Evolutionary conservation across 2,113 vertebrate species (phyloP), one percentile per base, ranked within the genome.

Genomic region (Zosterops borbonicus): DNA sequence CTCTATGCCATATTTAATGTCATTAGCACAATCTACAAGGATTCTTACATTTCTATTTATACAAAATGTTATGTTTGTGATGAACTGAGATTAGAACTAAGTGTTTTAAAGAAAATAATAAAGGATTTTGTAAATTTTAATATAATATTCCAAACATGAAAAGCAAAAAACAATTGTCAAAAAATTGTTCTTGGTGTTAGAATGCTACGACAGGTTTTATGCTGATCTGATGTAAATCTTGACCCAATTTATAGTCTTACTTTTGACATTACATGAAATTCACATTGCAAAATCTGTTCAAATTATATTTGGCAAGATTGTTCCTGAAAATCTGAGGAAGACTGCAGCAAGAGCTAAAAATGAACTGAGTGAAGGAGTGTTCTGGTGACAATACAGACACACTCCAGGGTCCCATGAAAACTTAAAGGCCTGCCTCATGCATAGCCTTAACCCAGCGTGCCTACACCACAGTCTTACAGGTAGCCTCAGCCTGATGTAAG

Each of bases 211-310:
- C 53, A 76, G 68, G 63, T 31, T 92, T 79, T 92, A 60, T 86
- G 56, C 60, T 83, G 80, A 77, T 92, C 68, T 89, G 70, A 95
- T 77, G 60, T 83, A 94, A 92, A 95, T 89, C 76, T 94, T 76
- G 86, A 87, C 60, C 63, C 50, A 83, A 39, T 91, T 94, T 77
- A 59, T 70, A 94, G n/a, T 62, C 82, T 95, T 89, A 49, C 28
- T 83, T 86, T 69, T 96, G 64, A 91, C 24, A 73, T 83, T 69
- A 76, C 22, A 76, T 56, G 67, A 68, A 86, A 92, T 81, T 87
- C 28, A 50, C 42, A 75, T 42, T 89, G 80, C 13, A 89, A 91
- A 96, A 94, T 94, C 73, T 83, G 73, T 84, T 96, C 80, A 83
- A 88, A 83, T 81, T 11, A 23, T 62, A 91, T 81, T 89, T 92